Evolutionary conservation across 53 echinoderm and acorn worm species (phyloP), one percentile per base, ranked within the genome.

Genomic region (Paracentrotus lividus): DNA sequence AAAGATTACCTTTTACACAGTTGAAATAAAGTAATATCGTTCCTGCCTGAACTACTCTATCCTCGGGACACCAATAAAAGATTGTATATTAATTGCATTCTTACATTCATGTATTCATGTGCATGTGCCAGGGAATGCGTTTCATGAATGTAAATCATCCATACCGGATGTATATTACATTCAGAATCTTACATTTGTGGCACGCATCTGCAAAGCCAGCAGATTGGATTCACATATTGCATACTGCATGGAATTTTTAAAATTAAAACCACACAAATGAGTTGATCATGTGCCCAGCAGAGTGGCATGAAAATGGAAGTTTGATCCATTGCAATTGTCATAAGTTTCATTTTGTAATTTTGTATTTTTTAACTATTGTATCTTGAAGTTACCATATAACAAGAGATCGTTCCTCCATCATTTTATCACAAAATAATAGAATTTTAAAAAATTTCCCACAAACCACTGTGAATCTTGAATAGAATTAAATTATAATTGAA

Each of bases 71-170:
- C 27, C 64, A 64, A 64, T 64, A 27, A 64, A 64, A 61, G 26
- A 61, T 61, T 1, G 8, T 7, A 27, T 61, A 20, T 57, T 15
- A 61, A 26, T 29, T 64, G 2, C 31, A 64, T 64, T 64, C 31
- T 12, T 76, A 20, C 42, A 76, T 76, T 40, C 36, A 42, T 21
- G 21, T 40, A 76, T 76, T 76, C 76, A 76, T 40, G 20, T 3
- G 3, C 76, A 76, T 76, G 76, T 42, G 40, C 42, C 8, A 18
- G 42, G 4, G 31, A n/a, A 6, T 76, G 23, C 40, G 76, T 36
- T 76, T 76, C 76, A 76, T 42, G 76, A 76, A 76, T 76, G 76
- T 23, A 0, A 76, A 76, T 7, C 2, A 36, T 76, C 76, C 36
- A 76, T 42, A 18, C 42, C 21, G 76, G 76, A 76, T 76, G 42